Percentiles rank a stretch among this genome's conserved stretches.
Evolutionary conservation across 2,888 invertebrate genomes (phyloP).

Genomic region (Caradrina kadenii): DNA sequence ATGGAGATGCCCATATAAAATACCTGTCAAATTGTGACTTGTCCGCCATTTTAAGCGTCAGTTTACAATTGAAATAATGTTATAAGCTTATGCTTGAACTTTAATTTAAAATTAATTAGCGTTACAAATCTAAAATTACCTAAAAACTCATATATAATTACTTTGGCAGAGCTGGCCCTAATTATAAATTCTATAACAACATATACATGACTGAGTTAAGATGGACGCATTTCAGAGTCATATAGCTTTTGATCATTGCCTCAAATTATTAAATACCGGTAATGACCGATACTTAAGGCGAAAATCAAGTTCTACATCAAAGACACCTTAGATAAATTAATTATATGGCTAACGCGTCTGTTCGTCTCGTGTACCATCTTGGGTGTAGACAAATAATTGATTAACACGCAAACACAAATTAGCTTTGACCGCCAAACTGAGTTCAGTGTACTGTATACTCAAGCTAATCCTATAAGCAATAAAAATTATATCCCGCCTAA

Average conservation of each 20-base stretch:
- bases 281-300: background rate
- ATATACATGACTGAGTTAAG: too few species aligned
- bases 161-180: too few species aligned
- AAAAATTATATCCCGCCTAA: background rate
- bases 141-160: too few species aligned
- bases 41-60: background rate
- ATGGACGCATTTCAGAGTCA: too few species aligned
- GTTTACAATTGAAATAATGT: too few species aligned
- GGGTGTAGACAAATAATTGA: constrained; percentile 16
- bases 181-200: too few species aligned
- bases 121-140: too few species aligned
- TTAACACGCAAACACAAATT: constrained; percentile 10
- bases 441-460: constrained; percentile 15
- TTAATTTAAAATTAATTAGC: too few species aligned
- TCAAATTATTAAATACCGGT: too few species aligned
- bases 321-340: background rate
- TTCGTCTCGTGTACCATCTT: background rate
- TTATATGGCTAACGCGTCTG: background rate
- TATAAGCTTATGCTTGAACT: too few species aligned
- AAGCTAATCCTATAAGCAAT: background rate
- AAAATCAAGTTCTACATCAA: background rate
- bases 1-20: background rate
- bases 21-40: background rate
- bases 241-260: too few species aligned
- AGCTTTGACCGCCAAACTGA: background rate